Percentiles rank a stretch among this genome's conserved stretches.
Evolutionary conservation across 2,113 vertebrate genomes (phyloP).

Genomic region (Proterorhinus semilunaris): DNA sequence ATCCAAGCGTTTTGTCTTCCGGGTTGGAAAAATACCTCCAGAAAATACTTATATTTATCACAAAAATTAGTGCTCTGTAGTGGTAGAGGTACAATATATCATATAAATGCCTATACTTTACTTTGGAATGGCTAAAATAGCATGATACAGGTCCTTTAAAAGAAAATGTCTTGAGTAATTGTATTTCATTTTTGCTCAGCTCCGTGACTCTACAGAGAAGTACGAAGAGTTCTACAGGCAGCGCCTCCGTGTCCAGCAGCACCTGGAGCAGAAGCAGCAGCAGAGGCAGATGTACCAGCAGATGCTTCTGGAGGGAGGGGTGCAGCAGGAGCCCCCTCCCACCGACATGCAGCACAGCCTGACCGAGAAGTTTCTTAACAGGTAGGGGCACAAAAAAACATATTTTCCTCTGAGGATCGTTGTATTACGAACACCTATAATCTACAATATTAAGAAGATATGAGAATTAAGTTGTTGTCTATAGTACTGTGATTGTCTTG

Average conservation of each 20-base stretch:
- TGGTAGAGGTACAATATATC: too few relatives aligned
- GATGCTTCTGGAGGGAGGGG: constrained; percentile 96
- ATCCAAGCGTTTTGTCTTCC: too few relatives aligned
- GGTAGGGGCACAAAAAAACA: constrained; percentile 66
- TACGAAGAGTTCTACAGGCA: constrained; percentile 97
- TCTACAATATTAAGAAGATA: not conserved
- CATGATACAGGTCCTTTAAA: too few relatives aligned
- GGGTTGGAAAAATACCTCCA: too few relatives aligned
- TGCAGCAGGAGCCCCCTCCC: constrained; percentile 87
- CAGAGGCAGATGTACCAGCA: constrained; percentile 95
- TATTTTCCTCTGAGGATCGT: not conserved
- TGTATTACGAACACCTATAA: not conserved
- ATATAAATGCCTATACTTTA: too few relatives aligned
- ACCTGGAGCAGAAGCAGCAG: constrained; percentile 97
- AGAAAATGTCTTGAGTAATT: not conserved
- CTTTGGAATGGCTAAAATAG: too few relatives aligned
- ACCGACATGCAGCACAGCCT: constrained; percentile 87
- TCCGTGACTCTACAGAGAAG: constrained; percentile 93
- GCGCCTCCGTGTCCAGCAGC: constrained; percentile 93
- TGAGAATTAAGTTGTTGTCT: too few relatives aligned
- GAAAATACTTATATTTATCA: too few relatives aligned
- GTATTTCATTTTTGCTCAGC: constrained; percentile 64
- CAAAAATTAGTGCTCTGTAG: too few relatives aligned
- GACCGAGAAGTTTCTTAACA: constrained; percentile 96
- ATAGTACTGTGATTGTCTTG: too few relatives aligned